phyloP scores from a whole-genome alignment of 2,797 vertebrate species.

The Tiaroga cobitis region DNA sequence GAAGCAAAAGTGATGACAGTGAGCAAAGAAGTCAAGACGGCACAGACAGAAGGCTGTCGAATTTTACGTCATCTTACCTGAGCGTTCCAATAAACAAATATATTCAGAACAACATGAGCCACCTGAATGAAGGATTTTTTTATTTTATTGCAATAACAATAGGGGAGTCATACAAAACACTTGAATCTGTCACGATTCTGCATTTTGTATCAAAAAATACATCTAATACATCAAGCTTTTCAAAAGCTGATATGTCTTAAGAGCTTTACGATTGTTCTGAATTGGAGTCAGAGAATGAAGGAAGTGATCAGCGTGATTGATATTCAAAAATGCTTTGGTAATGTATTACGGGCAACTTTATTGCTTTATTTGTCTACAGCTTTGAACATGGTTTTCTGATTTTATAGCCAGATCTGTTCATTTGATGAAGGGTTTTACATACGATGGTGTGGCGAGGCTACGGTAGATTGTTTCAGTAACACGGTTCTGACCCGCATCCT shows the following conservation, averaged over 20 bases:
- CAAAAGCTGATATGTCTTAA: too few relatives aligned
- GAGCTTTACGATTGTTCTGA: too few relatives aligned
- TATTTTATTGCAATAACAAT: too few relatives aligned
- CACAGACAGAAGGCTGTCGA: neutral
- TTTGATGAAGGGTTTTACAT: neutral
- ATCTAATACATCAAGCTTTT: too few relatives aligned
- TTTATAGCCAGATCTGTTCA: neutral
- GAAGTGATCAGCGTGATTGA: neutral
- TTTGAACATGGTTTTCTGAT: neutral
- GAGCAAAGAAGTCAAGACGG: neutral
- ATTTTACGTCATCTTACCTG: neutral
- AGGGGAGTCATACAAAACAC: too few relatives aligned
- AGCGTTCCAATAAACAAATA: neutral
- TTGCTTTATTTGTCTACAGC: neutral
- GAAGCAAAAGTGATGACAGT: too few relatives aligned
- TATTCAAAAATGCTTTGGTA: neutral
- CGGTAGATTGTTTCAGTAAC: neutral
- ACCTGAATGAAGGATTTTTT: neutral
- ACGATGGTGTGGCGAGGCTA: neutral
- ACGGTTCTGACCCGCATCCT: neutral
- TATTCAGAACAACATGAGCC: neutral
- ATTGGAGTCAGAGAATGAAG: neutral
- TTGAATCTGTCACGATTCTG: too few relatives aligned
- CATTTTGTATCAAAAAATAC: too few relatives aligned
- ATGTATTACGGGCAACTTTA: neutral